Conservation (phyloP, 2,888 invertebrate genomes). For the Spisula subtruncata region DNA sequence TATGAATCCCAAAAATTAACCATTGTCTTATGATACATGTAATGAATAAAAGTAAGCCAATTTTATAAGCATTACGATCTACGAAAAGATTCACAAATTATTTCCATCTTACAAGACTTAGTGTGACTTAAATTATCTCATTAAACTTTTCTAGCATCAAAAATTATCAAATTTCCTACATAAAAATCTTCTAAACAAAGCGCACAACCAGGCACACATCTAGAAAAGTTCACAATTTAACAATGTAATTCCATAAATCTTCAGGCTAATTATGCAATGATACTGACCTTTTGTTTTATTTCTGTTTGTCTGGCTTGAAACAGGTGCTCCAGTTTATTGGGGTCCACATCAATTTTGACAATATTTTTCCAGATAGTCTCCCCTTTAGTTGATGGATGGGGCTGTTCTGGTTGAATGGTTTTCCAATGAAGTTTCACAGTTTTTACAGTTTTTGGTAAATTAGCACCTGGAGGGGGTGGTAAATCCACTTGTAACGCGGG, state of each 20-base stretch:
- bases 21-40: too few relatives aligned
- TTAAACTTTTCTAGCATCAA: neutral
- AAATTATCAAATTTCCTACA: neutral
- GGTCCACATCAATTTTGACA: conserved; percentile 93
- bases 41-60: too few relatives aligned
- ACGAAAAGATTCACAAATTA: too few relatives aligned
- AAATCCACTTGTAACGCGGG: conserved; percentile 74
- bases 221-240: neutral
- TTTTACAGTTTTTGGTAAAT: conserved; percentile 91
- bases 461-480: conserved; percentile 83
- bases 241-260: neutral
- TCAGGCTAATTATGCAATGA: neutral
- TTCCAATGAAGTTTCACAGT: conserved; percentile 99
- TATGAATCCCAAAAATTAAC: too few relatives aligned
- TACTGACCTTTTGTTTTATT: conserved; percentile 95
- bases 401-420: conserved; percentile 90
- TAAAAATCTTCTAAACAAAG: neutral
- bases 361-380: conserved; percentile 86
- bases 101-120: neutral
- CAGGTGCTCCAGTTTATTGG: conserved; percentile 96
- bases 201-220: neutral
- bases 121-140: neutral
- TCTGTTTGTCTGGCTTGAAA: conserved; percentile 99
- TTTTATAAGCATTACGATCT: too few relatives aligned
- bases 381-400: conserved; percentile 78